Base-by-base conservation (phyloP, 1,140 invertebrate species). In the Brachionus rotundiformis region DNA sequence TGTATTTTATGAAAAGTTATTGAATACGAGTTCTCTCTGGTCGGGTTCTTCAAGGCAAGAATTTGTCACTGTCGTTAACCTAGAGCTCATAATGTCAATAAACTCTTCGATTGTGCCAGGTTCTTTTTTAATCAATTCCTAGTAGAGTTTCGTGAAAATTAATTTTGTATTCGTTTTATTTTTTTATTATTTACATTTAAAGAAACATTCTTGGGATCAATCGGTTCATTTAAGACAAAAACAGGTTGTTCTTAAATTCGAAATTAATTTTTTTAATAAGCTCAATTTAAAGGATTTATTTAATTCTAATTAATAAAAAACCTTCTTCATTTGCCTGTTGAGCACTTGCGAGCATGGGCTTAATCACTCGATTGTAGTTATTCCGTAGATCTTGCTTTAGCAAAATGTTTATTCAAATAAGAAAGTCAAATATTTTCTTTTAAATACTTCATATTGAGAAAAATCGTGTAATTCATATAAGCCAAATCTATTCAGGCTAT, bases 31-130 rank as follows among this genome's bases (percentile, higher is more conserved):
- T 79, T 79, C 76, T 19, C 25, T 16, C 16, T 79, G 76, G 16
- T 79, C 76, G 13, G 11, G 11, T 39, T 79, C 76, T 27, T 39
- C 29, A 10, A 79, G 44, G 5, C 39, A 73, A 31, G 47, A 10
- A 59, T 41, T 39, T 19, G 76, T 7, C 19, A 33, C 31, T 13
- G 76, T 54, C 5, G n/a, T 79, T 33, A 79, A 39, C 47, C 47
- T 79, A 10, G 47, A 59, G n/a, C 11, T 25, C 31, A 79, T 59
- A 7, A 79, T 27, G 19, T 79, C 59, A 7, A 63, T 36, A 33
- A 79, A 79, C 13, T 79, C 76, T n/a, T 79, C 76, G 2, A 79
- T 31, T 79, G 76, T 79, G 0, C 47, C 27, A 3, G 76, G 76
- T 19, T 54, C 76, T 59, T 33, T 54, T 79, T 79, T 36, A 39